Evolutionary conservation across 1,140 invertebrate genomes (phyloP), one percentile per base, ranked within the genome.

Genomic region (Drosophila teissieri): DNA sequence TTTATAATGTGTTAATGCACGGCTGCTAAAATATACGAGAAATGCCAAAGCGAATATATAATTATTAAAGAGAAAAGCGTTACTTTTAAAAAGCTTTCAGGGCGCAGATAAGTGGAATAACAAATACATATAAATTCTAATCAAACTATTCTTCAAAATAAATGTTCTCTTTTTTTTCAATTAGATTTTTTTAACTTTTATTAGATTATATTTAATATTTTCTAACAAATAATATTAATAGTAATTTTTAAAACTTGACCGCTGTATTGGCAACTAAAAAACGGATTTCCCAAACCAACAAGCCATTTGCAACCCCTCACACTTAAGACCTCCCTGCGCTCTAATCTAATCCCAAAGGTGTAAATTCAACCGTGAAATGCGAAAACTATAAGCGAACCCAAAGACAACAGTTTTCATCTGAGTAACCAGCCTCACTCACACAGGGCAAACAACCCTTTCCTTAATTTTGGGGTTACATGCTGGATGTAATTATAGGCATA

Each of bases 401-500:
- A 60, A 5, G 68, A 75, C 56, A 72, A 64, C 57, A 65, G 31
- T 77, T 84, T 70, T 76, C 54, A 67, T 77, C 73, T 85, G 65
- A 80, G 73, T 85, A 85, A 76, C 72, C 58, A 83, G 37, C 39
- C 45, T 53, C 37, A 69, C 62, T 49, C 37, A 65, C 62, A 44
- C 40, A 45, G 37, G 37, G 27, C 44, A 36, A 42, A 68, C 65
- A 78, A 64, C 74, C 67, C 60, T 51, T 54, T 56, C 39, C 12
- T 19, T 10, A 15, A 45, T 56, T 67, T 62, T 73, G 49, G 62
- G 63, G 68, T 75, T 83, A 48, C 69, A 39, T 65, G 40, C 40
- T 46, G 52, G 39, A 19, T 78, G 72, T 89, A 89, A 89, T 88
- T 89, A 83, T 79, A 80, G 69, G 61, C 84, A 86, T 80, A 80